Percentiles rank a stretch among this genome's conserved stretches.
Evolutionary conservation across 2,797 vertebrate species (phyloP).

Genomic region (Epinephelus malabaricus): DNA sequence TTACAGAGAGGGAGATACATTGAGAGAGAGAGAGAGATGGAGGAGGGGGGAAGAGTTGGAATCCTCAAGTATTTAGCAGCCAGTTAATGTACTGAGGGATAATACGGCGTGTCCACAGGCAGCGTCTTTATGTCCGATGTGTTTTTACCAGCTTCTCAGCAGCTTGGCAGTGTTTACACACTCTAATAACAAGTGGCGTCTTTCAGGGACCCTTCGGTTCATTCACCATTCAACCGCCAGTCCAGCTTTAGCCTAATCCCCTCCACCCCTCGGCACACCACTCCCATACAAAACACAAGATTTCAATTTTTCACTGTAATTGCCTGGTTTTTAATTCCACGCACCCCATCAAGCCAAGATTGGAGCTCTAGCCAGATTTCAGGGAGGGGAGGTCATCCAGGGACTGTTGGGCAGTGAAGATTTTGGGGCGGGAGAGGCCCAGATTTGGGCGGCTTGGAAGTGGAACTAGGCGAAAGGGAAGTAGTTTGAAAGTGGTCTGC

Average conservation of each 20-base stretch:
- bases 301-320: constrained; percentile 87
- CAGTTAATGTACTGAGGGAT: constrained; percentile 87
- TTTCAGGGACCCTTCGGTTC: constrained; percentile 84
- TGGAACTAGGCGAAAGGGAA: constrained; percentile 75
- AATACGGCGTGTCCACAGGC: constrained; percentile 85
- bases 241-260: constrained; percentile 87
- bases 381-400: constrained; percentile 76
- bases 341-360: constrained; percentile 85
- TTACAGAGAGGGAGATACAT: constrained; percentile 72
- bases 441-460: constrained; percentile 82
- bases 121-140: constrained; percentile 86
- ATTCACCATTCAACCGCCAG: constrained; percentile 84
- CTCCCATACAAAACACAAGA: constrained; percentile 87
- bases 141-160: constrained; percentile 88
- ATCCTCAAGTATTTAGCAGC: constrained; percentile 79
- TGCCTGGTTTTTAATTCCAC: constrained; percentile 85
- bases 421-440: constrained; percentile 62
- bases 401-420: constrained; percentile 80
- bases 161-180: constrained; percentile 90
- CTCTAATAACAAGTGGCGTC: constrained; percentile 89
- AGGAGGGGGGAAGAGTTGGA: constrained; percentile 43
- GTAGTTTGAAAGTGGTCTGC: constrained; percentile 82
- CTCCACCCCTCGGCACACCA: constrained; percentile 71
- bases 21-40: constrained; percentile 48
- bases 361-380: constrained; percentile 84